A percentile compares a stretch with the other conserved stretches of the same genome.
phyloP scores from a whole-genome alignment of 2,888 invertebrate species.

The Rotaria macrura region DNA sequence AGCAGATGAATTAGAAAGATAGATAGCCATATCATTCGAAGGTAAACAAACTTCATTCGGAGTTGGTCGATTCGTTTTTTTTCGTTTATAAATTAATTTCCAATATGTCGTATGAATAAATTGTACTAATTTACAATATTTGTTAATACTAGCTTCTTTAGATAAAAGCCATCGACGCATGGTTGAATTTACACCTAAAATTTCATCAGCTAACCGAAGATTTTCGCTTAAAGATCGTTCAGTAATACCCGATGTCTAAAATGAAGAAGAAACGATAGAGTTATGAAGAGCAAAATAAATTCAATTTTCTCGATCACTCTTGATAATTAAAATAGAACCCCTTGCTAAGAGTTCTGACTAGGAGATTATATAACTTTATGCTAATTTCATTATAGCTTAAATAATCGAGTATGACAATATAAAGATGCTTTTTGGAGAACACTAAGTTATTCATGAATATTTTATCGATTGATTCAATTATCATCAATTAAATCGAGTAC shows the following conservation, averaged over 20 bases:
- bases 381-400: too few species aligned
- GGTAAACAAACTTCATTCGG: background rate
- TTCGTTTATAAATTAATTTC: slow-evolving; percentile 17
- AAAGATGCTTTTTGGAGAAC: too few species aligned
- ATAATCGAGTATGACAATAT: too few species aligned
- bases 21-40: background rate
- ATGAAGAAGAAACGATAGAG: background rate
- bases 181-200: background rate
- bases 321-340: too few species aligned
- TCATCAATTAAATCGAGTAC: too few species aligned
- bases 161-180: background rate
- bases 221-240: background rate
- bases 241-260: background rate
- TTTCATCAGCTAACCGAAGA: background rate
- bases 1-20: background rate
- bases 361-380: too few species aligned
- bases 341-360: too few species aligned
- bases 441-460: too few species aligned
- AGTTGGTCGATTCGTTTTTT: background rate
- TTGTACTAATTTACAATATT: background rate
- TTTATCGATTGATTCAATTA: too few species aligned
- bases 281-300: too few species aligned
- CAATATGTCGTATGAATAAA: background rate
- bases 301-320: too few species aligned
- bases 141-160: background rate